Evolutionary conservation across 2,888 invertebrate species (phyloP).

Genomic region (Neoascia interrupta): DNA sequence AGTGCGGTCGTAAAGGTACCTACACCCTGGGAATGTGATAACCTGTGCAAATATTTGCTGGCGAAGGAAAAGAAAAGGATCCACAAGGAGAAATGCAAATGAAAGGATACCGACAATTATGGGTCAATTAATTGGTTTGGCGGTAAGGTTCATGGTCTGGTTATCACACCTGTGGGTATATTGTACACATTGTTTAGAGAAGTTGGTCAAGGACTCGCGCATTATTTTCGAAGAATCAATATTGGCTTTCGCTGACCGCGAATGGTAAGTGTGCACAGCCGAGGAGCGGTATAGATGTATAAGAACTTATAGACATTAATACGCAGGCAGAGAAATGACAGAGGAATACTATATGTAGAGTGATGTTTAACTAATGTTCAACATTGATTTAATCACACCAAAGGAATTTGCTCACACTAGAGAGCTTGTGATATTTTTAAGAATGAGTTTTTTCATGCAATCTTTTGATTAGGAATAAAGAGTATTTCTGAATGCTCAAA

Average conservation of each 20-base stretch:
- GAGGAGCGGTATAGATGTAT: background rate
- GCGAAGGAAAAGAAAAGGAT: conserved; percentile 45
- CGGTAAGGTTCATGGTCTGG: conserved; percentile 65
- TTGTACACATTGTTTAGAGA: conserved; percentile 18
- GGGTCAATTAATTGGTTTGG: conserved; percentile 64
- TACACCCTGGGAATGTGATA: no score
- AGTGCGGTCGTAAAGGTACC: no score
- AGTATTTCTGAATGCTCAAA: background rate
- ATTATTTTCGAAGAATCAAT: conserved; percentile 10
- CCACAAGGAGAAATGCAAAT: conserved; percentile 28
- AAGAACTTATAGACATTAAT: no score
- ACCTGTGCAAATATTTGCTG: conserved; percentile 59
- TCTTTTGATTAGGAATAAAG: background rate
- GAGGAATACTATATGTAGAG: no score
- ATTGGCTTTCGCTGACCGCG: conserved; percentile 12
- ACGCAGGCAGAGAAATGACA: no score
- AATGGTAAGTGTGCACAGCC: background rate
- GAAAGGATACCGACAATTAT: conserved; percentile 55
- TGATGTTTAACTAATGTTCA: no score
- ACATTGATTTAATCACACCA: no score
- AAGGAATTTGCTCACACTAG: no score
- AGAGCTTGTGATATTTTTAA: no score
- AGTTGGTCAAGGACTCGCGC: conserved; percentile 16
- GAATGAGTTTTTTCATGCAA: no score
- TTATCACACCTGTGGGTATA: conserved; percentile 66